phyloP scores from a whole-genome alignment of 1,140 invertebrate genomes.

The Eciton burchellii region DNA sequence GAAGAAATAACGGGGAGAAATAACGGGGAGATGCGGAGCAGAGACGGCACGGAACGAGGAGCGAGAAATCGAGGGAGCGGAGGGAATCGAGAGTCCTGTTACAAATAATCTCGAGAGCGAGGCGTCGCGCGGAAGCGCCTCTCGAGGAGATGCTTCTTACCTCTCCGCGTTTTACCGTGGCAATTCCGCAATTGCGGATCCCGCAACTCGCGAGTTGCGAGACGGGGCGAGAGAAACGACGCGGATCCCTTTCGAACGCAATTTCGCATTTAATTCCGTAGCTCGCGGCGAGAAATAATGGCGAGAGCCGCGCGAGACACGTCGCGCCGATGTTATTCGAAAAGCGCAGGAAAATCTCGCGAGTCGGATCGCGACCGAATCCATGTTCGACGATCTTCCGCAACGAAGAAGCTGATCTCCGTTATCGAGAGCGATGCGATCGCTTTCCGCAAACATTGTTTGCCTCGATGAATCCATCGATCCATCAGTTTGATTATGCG shows the following conservation, averaged over 20 bases:
- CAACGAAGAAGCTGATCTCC: background rate
- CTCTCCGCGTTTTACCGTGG: conserved; percentile 20
- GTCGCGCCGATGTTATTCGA: background rate
- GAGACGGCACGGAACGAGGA: conserved; percentile 18
- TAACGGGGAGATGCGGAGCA: conserved; percentile 19
- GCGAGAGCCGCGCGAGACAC: background rate
- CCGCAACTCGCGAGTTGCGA: background rate
- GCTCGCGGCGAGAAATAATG: background rate
- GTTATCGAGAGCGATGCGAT: conserved; percentile 5
- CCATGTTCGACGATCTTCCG: background rate
- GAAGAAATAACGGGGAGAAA: conserved; percentile 19
- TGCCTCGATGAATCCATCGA: conserved; percentile 23
- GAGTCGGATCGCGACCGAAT: background rate
- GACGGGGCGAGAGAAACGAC: conserved; percentile 6
- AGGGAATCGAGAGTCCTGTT: conserved; percentile 58
- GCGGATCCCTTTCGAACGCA: background rate
- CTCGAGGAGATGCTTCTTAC: conserved; percentile 43
- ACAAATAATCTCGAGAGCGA: conserved; percentile 41
- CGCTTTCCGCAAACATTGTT: conserved; percentile 27
- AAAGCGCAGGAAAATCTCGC: background rate
- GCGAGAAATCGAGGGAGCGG: conserved; percentile 54
- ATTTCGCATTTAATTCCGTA: conserved; percentile 25
- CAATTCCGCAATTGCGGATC: conserved; percentile 8
- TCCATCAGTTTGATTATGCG: conserved; percentile 62
- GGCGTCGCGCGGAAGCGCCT: conserved; percentile 37